phyloP scores from a whole-genome alignment of 2,797 vertebrate species.

The Hemitrygon akajei region DNA sequence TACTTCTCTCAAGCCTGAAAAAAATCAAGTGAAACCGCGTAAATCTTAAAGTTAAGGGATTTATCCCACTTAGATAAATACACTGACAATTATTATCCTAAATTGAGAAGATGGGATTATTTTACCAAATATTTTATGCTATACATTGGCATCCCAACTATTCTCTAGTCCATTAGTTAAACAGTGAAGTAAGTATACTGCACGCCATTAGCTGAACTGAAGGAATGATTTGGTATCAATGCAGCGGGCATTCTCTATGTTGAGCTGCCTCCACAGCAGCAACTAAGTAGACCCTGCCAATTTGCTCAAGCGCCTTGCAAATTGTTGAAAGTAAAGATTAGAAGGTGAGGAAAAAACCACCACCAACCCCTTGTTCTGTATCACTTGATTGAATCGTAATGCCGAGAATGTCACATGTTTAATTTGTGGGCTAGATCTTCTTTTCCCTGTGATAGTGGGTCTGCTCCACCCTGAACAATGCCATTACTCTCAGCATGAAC shows the following conservation, averaged over 20 bases:
- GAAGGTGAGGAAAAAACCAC: too few relatives aligned
- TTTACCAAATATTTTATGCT: background rate
- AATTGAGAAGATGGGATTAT: background rate
- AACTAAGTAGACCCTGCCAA: background rate
- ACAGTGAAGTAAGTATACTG: background rate
- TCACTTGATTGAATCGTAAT: too few relatives aligned
- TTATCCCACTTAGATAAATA: background rate
- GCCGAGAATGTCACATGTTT: too few relatives aligned
- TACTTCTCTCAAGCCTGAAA: background rate
- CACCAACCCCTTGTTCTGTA: background rate
- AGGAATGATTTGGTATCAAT: background rate
- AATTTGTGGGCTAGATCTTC: too few relatives aligned
- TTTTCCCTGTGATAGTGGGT: too few relatives aligned
- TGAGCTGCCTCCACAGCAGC: background rate
- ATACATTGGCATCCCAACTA: background rate
- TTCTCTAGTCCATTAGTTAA: background rate
- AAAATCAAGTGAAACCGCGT: background rate
- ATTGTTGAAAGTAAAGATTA: background rate
- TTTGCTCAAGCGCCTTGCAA: background rate
- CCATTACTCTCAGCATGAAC: too few relatives aligned
- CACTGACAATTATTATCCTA: background rate
- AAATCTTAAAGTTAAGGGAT: background rate
- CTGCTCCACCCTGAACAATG: too few relatives aligned
- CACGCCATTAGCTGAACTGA: background rate
- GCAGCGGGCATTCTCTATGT: background rate